Base-by-base conservation (phyloP, 2,888 invertebrate genomes). In the Meiosimyza platycephala region DNA sequence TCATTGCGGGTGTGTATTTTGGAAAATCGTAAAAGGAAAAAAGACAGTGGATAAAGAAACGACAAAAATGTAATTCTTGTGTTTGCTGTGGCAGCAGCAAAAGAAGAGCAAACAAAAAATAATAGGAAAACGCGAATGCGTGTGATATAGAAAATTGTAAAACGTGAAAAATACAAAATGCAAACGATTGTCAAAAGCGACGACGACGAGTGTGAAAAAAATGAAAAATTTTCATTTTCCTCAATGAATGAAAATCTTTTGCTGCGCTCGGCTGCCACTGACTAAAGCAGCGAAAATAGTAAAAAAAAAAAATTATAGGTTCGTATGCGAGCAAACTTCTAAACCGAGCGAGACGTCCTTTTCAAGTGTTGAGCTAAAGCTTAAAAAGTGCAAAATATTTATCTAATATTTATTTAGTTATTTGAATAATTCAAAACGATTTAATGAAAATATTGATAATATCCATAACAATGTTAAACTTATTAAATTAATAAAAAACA, bases 211-310 rank as follows among this genome's bases (percentile, higher is more conserved):
- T 33, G 50, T 57, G 59, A 51, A 69, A 69, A 69, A 69, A 59
- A 59, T 69, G 59, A 59, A 60, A 69, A 67, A 66, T 54, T 69
- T 69, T 69, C 60, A 59, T 69, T 69, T 69, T 69, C 68, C 60
- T 68, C 59, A 59, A 68, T 69, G 68, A 69, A 69, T 69, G 68
- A 69, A 69, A 60, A 59, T 59, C 22, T 40, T 40, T 28, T 40
- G 18, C 68, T 55, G 33, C n/a, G 40, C 18, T 33, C 40, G 66
- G 68, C 59, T 15, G 57, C 18, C 28, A 28, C 28, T 28, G 28
- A 28, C 28, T 16, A 40, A 16, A 40, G 33, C 60, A 55, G 55
- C 60, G 33, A 69, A 33, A 40, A 40, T 40, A 40, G 40, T 40
- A 40, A 40, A 16, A 50, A 55, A n/a, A 40, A 33, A 60, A 28